Base-by-base conservation (phyloP, 2,113 vertebrate species). In the Serilophus lunatus region DNA sequence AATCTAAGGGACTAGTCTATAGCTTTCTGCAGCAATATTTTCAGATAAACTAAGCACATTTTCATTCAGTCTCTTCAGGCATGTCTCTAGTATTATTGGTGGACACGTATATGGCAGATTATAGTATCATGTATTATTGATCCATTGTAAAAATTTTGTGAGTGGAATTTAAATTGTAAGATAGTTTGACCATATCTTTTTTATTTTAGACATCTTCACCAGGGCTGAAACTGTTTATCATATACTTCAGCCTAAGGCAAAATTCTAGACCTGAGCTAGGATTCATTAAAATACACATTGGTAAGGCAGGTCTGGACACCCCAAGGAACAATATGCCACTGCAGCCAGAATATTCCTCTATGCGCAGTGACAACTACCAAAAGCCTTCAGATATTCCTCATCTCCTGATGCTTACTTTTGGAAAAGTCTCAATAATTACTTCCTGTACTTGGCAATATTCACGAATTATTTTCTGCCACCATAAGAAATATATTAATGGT, bases 401-500 rank as follows among this genome's bases (percentile, higher is more conserved):
- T 92, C n/a, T 91, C 40, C 53, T 75, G 36, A 40, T 70, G 59
- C 63, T 91, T 95, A 89, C 74, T 76, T 90, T 71, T 90, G 61
- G 64, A 79, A 82, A 97, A 97, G 59, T 93, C 93, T 95, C 13
- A 12, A 76, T 93, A 93, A 97, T 97, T 94, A 91, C 7, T 47
- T 93, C 80, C 70, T 88, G 44, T 94, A 86, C 63, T 93, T 92
- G 92, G 81, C 49, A 82, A 88, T 86, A 92, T 59, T 93, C 69
- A 97, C 78, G 95, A 95, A 91, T 97, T 95, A 93, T 94, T 96
- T 98, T 97, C 92, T 95, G 93, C 69, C 20, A 69, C 92, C 89
- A 78, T 85, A 92, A 93, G 63, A 96, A 96, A 96, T 95, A 97
- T 91, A 97, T 92, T 97, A 97, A 97, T 96, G 75, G 97, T 95